Percentiles rank a stretch among this genome's conserved stretches.
These are phyloP conservation scores for Hemitrygon akajei DNA, from an alignment of 2,797 vertebrate genomes.

Conservation along the genomic window DNA sequence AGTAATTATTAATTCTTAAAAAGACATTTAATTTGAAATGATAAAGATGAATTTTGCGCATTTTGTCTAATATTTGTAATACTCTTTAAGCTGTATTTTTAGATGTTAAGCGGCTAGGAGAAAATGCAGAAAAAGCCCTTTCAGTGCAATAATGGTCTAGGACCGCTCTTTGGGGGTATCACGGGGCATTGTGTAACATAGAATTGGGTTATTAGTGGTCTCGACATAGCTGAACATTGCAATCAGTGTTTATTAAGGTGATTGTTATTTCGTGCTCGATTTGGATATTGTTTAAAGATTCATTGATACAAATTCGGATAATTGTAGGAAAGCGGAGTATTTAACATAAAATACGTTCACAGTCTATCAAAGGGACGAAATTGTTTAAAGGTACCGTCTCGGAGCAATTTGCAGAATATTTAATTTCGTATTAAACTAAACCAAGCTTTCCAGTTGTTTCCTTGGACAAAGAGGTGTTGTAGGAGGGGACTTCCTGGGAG, in stretches of 20 bases:
- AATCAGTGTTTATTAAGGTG: not conserved
- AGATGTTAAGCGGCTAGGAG: no score
- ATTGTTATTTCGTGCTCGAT: not conserved
- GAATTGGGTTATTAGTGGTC: not conserved
- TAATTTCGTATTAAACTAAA: not conserved
- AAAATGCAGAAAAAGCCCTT: not conserved
- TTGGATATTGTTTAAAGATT: not conserved
- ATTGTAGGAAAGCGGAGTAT: not conserved
- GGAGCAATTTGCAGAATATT: not conserved
- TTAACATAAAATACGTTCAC: not conserved
- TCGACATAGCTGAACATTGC: not conserved
- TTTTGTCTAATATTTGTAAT: not conserved
- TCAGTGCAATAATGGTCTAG: not conserved
- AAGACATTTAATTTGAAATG: not conserved
- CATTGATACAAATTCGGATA: not conserved
- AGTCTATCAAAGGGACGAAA: not conserved
- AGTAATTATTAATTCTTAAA: not conserved
- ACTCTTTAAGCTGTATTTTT: not conserved
- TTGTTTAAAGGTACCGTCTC: no score
- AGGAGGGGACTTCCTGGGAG: constrained; percentile 36
- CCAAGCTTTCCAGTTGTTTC: not conserved
- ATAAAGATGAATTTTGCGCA: not conserved
- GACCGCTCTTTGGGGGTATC: not conserved
- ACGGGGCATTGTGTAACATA: not conserved
- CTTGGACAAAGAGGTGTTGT: constrained; percentile 33